phyloP scores from a whole-genome alignment of 2,888 invertebrate species.

The Pyrocoelia pectoralis region DNA sequence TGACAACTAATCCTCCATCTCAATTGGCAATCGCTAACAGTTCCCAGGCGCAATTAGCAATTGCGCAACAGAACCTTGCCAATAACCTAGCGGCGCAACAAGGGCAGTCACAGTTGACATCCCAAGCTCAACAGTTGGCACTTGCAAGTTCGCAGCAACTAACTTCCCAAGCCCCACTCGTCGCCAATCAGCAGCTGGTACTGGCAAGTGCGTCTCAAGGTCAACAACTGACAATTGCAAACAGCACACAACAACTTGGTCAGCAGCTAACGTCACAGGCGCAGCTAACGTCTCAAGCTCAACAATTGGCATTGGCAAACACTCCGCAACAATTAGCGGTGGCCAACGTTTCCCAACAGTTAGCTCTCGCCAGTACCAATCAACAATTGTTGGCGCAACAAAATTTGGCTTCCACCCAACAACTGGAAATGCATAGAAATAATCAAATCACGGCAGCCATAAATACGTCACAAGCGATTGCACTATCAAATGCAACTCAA shows the following conservation, averaged over 20 bases:
- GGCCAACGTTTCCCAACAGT: slow-evolving; percentile 51
- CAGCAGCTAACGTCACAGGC: slow-evolving; percentile 58
- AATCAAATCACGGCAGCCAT: slow-evolving; percentile 59
- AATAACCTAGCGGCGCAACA: slow-evolving; percentile 55
- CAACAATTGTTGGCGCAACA: slow-evolving; percentile 53
- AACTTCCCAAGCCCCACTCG: slow-evolving; percentile 49
- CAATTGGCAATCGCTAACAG: slow-evolving; percentile 57
- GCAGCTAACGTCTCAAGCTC: slow-evolving; percentile 50
- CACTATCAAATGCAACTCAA: slow-evolving; percentile 68
- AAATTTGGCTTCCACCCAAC: slow-evolving; percentile 51
- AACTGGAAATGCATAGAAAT: slow-evolving; percentile 53
- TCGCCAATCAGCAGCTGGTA: slow-evolving; percentile 48
- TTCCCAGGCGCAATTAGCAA: slow-evolving; percentile 57
- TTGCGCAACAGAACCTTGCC: slow-evolving; percentile 57
- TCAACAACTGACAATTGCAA: slow-evolving; percentile 55
- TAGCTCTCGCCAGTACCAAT: slow-evolving; percentile 50
- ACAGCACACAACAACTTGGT: slow-evolving; percentile 55
- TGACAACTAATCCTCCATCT: slow-evolving; percentile 57
- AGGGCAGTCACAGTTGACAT: slow-evolving; percentile 50
- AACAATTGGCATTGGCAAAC: slow-evolving; percentile 47
- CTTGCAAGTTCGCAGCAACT: slow-evolving; percentile 53
- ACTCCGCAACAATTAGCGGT: slow-evolving; percentile 52
- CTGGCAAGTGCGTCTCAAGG: slow-evolving; percentile 49
- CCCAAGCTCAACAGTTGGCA: slow-evolving; percentile 54
- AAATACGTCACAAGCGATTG: slow-evolving; percentile 63